Evolutionary conservation across 35 echinoderm and acorn worm species (phyloP).

Genomic region (Apostichopus californicus): DNA sequence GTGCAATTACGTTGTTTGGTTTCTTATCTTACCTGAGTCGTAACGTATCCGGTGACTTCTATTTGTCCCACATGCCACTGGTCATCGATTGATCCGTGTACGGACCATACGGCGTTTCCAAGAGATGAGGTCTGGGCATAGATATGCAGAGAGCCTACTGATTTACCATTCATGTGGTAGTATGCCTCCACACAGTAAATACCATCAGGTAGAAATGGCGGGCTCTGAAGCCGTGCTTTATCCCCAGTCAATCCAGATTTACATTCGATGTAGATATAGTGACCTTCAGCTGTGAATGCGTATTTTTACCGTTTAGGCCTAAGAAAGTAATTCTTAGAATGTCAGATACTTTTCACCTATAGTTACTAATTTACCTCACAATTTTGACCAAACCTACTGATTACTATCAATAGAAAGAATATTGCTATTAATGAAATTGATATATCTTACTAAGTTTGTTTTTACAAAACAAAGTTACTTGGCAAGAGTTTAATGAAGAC

Average conservation of each 20-base stretch:
- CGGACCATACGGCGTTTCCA: slow-evolving; percentile 44
- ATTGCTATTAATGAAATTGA: too few relatives aligned
- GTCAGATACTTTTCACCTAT: too few relatives aligned
- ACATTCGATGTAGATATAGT: slow-evolving; percentile 80
- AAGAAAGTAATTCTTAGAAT: too few relatives aligned
- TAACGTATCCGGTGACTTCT: background rate
- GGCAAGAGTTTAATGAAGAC: too few relatives aligned
- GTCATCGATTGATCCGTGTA: slow-evolving; percentile 57
- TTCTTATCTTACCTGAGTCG: slow-evolving; percentile 8
- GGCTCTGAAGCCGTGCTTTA: slow-evolving; percentile 61
- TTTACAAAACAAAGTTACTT: too few relatives aligned
- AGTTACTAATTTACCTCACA: too few relatives aligned
- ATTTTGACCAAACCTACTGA: too few relatives aligned
- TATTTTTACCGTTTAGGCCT: too few relatives aligned
- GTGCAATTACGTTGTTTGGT: too few relatives aligned
- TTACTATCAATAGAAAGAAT: too few relatives aligned
- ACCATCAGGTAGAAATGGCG: background rate
- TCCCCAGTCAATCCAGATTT: slow-evolving; percentile 32
- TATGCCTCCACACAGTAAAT: slow-evolving; percentile 57
- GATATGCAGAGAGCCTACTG: slow-evolving; percentile 57
- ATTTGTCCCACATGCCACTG: slow-evolving; percentile 64
- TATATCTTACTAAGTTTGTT: too few relatives aligned
- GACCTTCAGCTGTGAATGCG: slow-evolving; percentile 42
- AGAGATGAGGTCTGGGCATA: background rate
- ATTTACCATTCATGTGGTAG: slow-evolving; percentile 76